Percentiles rank a stretch among this genome's conserved stretches.
These are phyloP conservation scores for Euproctis similis DNA, from an alignment of 2,888 invertebrate genomes.

Conservation along the genomic window DNA sequence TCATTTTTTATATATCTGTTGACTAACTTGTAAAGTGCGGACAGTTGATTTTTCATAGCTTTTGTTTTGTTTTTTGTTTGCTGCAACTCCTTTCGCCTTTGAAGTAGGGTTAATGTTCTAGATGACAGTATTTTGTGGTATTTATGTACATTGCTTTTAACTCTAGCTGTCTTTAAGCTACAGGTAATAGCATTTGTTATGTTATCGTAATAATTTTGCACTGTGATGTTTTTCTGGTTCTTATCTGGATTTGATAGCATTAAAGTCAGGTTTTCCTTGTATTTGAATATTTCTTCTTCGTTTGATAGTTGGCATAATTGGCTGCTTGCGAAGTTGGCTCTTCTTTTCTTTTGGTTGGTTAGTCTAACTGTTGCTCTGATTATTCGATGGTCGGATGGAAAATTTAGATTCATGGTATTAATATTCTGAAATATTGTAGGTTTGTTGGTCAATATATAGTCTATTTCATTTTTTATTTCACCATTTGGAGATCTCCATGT, in stretches of 20 bases:
- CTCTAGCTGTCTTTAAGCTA: slow-evolving; percentile 1
- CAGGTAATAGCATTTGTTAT: slow-evolving; percentile 3
- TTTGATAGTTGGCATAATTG: slow-evolving; percentile 1
- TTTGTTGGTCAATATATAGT: no score
- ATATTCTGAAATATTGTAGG: no score
- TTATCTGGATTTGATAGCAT: neutral
- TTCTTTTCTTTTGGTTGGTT: no score
- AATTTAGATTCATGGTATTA: no score
- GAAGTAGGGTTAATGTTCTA: slow-evolving; percentile 1
- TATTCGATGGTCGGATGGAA: no score
- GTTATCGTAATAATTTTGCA: slow-evolving; percentile 4
- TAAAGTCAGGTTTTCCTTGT: no score
- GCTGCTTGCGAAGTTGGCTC: no score
- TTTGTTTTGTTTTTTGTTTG: neutral
- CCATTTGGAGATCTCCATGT: no score
- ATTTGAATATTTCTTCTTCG: neutral
- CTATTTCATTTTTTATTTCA: no score
- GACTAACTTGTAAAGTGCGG: neutral
- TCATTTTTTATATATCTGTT: neutral
- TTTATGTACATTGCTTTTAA: neutral
- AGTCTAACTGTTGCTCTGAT: no score
- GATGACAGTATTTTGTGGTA: slow-evolving; percentile 5
- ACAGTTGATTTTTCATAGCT: neutral
- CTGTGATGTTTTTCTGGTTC: neutral
- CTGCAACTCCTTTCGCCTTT: neutral